Base-by-base conservation (phyloP, 2,113 vertebrate species). In the Bothrops jararaca region DNA sequence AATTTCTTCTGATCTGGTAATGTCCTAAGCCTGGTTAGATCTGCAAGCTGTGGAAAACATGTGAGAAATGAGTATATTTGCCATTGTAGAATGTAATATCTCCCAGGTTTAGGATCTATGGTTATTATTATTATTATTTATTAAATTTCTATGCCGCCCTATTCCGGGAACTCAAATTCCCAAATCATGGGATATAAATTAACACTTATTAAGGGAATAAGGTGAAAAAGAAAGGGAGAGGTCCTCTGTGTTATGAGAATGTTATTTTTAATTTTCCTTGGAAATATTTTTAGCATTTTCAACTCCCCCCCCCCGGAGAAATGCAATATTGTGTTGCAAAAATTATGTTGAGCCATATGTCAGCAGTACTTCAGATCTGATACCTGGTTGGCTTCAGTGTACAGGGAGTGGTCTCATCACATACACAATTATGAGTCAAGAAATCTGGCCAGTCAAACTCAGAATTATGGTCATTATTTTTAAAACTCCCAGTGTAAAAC, bases 51-150 rank as follows among this genome's bases (percentile, higher is more conserved):
- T 93, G 57, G 42, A 57, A 89, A 94, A 86, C 34, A 86, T 29
- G 88, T 53, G 91, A 86, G 11, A 58, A 91, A 87, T 86, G 92
- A 95, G 93, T n/a, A 42, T 89, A 90, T 69, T 95, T 91, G 85
- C 85, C 91, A 88, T 56, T 34, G 86, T 92, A 39, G 23, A 90
- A 94, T 50, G 69, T 50, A 93, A 95, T 42, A 90, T 29, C 23
- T 29, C 15, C 34, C 56, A 91, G 90, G 29, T 86, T 91, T 42
- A 80, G 50, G 23, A 29, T 69, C 5, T 23, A 10, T n/a, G 8
- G 22, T 12, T n/a, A n/a, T n/a, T n/a, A n/a, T n/a, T n/a, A n/a
- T n/a, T n/a, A n/a, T n/a, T n/a, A n/a, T n/a, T n/a, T n/a, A n/a
- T n/a, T n/a, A n/a, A n/a, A n/a, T n/a, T n/a, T n/a, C n/a, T n/a